These are phyloP conservation scores for Hemibagrus wyckioides DNA, from an alignment of 2,113 vertebrate genomes.

Conservation along the genomic window DNA sequence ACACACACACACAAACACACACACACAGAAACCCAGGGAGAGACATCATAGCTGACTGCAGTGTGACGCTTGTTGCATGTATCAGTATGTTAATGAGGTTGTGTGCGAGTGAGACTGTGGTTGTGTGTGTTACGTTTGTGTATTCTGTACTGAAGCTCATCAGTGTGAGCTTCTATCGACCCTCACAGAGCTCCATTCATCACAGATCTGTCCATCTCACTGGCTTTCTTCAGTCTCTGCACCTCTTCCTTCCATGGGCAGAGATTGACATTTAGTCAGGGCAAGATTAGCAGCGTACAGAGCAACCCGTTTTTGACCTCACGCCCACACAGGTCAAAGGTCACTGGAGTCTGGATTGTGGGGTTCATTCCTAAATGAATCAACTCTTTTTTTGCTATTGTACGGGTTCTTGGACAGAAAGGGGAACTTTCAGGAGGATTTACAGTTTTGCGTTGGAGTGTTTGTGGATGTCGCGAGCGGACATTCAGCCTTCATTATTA, in stretches of 20 bases:
- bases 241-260: conserved; percentile 26
- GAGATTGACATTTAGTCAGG: conserved; percentile 50
- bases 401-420: neutral
- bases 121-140: conserved; percentile 28
- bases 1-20: neutral
- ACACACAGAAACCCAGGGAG: neutral
- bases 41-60: neutral
- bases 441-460: neutral
- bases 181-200: conserved; percentile 47
- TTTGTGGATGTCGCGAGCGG: neutral
- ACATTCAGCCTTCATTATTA: neutral
- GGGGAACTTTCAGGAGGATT: neutral
- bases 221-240: neutral
- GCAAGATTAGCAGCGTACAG: conserved; percentile 27
- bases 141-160: conserved; percentile 23
- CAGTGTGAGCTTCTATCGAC: conserved; percentile 8
- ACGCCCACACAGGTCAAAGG: conserved; percentile 46
- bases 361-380: conserved; percentile 37
- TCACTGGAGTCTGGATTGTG: conserved; percentile 25
- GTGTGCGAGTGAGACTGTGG: conserved; percentile 1
- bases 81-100: conserved; percentile 40
- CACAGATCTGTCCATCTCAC: conserved; percentile 38
- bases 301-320: conserved; percentile 46
- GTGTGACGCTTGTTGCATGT: conserved; percentile 32
- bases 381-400: neutral